Evolutionary conservation across 2,113 vertebrate genomes (phyloP).

Genomic region (Daphoenositta chrysoptera): DNA sequence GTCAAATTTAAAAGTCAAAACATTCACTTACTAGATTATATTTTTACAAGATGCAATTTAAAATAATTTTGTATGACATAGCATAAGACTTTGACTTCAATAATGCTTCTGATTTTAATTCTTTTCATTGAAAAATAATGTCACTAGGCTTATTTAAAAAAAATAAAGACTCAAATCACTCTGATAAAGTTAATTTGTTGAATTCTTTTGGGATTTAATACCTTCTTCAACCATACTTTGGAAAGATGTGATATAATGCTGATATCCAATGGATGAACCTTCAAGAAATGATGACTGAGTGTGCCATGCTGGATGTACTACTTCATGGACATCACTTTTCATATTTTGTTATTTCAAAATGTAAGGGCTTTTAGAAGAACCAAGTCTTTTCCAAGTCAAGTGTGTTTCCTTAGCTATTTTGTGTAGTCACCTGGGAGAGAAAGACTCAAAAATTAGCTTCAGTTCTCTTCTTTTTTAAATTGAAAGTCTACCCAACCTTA

Average conservation of each 20-base stretch:
- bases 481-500: not conserved
- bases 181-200: not conserved
- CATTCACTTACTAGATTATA: not conserved
- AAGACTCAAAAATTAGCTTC: not conserved
- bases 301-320: not conserved
- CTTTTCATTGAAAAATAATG: not conserved
- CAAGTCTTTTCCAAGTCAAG: not conserved
- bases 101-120: not conserved
- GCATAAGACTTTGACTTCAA: not conserved
- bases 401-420: not conserved
- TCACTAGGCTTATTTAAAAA: not conserved
- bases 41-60: not conserved
- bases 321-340: not conserved
- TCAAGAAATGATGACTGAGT: not conserved
- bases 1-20: not conserved
- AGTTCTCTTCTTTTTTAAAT: not conserved
- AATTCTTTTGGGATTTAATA: not conserved
- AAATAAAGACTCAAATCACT: not conserved
- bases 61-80: not conserved
- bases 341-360: not conserved
- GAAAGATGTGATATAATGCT: not conserved
- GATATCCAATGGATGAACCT: not conserved
- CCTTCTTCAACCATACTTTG: not conserved
- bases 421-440: not conserved
- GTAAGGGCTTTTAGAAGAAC: not conserved